Conservation (phyloP, 2,113 vertebrate genomes). For the Delphinus delphis region DNA sequence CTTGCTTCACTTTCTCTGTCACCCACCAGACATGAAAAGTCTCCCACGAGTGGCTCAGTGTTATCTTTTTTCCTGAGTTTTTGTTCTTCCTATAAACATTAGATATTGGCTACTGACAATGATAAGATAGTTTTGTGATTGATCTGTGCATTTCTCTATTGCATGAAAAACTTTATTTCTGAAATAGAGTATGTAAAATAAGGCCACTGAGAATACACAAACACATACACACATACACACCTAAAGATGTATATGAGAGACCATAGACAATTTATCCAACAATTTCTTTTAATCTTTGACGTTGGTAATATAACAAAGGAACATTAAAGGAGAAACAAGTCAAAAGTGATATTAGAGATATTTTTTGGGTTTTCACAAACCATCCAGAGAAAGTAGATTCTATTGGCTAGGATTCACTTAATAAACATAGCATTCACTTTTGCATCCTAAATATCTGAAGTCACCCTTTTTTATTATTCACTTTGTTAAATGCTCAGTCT, state of each 20-base stretch:
- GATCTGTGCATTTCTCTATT: conserved; percentile 6
- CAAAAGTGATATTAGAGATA: not conserved
- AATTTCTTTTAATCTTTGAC: not conserved
- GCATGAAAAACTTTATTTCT: conserved; percentile 16
- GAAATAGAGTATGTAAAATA: conserved; percentile 36
- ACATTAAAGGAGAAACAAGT: not conserved
- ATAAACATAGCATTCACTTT: not conserved
- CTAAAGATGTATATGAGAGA: not conserved
- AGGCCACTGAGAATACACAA: not conserved
- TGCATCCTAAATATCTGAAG: not conserved
- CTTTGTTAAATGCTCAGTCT: not conserved
- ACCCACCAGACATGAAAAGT: conserved; percentile 39
- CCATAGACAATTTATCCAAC: not conserved
- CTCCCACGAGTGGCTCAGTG: not conserved
- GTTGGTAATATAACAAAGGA: not conserved
- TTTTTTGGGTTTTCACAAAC: conserved; percentile 34
- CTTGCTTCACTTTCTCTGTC: conserved; percentile 67
- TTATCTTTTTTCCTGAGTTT: conserved; percentile 36
- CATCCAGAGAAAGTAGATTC: not conserved
- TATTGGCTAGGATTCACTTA: not conserved
- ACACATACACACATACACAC: not conserved
- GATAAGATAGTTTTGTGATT: conserved; percentile 9
- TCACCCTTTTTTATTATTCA: not conserved
- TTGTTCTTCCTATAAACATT: conserved; percentile 33
- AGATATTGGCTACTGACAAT: conserved; percentile 16